Evolutionary conservation across 2,113 vertebrate genomes (phyloP).

Genomic region (Nestor notabilis): DNA sequence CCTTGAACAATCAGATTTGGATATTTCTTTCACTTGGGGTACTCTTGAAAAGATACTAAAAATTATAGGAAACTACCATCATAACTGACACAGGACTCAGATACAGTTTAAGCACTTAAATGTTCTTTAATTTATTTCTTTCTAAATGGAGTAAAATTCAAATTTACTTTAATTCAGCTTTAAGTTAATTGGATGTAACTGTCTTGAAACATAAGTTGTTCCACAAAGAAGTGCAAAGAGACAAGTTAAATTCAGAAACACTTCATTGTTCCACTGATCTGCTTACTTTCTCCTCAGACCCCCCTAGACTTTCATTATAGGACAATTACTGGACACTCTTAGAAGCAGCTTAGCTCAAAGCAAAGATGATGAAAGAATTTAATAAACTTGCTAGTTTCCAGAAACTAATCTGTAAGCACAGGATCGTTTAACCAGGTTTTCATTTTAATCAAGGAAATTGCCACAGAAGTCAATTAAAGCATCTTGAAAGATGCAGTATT

Average conservation of each 20-base stretch:
- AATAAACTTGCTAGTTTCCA: constrained; percentile 16
- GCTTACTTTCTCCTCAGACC: not conserved
- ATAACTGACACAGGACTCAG: not conserved
- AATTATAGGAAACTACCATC: not conserved
- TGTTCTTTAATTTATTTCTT: not conserved
- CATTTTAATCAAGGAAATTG: not conserved
- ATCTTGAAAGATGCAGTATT: not conserved
- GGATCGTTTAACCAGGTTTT: not conserved
- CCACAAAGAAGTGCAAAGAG: not conserved
- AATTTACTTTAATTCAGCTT: not conserved
- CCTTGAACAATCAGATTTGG: not conserved
- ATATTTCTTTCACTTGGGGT: not conserved
- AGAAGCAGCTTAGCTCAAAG: not conserved
- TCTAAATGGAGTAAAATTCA: not conserved
- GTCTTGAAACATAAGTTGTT: not conserved
- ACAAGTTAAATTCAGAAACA: not conserved
- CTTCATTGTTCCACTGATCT: not conserved
- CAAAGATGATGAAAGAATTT: not conserved
- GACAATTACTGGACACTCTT: not conserved
- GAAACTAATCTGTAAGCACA: not conserved
- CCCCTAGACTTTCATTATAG: not conserved
- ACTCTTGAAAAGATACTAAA: not conserved
- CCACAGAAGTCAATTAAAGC: not conserved
- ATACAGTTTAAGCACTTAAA: not conserved
- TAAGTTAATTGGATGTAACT: not conserved